Evolutionary conservation across 30 jellyfish, hydroid and myxozoan species (phyloP).

Genomic region (Aurelia aurita): DNA sequence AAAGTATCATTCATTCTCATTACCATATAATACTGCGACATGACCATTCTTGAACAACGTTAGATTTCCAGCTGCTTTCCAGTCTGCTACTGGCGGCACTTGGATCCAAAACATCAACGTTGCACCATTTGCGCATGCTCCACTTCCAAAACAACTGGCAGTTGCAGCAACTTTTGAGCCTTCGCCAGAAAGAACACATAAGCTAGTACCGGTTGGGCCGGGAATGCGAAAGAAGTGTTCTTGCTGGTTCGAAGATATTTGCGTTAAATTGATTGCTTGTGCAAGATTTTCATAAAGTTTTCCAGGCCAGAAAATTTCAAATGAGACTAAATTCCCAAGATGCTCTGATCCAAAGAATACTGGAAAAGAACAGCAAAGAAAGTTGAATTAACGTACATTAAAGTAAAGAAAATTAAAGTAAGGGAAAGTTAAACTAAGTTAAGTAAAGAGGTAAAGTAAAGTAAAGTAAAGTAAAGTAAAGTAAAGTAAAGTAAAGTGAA

Average conservation of each 20-base stretch:
- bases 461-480: too few species aligned
- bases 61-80: slow-evolving; percentile 37
- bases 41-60: slow-evolving; percentile 30
- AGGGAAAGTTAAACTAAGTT: too few species aligned
- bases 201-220: slow-evolving; percentile 43
- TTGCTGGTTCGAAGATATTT: background rate
- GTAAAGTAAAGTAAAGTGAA: too few species aligned
- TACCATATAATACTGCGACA: slow-evolving; percentile 30
- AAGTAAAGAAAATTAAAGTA: too few species aligned
- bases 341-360: background rate
- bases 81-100: slow-evolving; percentile 45
- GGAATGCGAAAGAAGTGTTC: background rate
- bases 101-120: slow-evolving; percentile 45
- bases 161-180: background rate
- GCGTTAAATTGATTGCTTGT: background rate
- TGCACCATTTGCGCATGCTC: slow-evolving; percentile 11
- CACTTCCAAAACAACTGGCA: background rate
- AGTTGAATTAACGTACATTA: too few species aligned
- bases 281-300: background rate
- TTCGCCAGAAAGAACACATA: background rate
- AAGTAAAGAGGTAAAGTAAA: too few species aligned
- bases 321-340: background rate
- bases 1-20: too few species aligned
- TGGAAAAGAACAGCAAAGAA: background rate
- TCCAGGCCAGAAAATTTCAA: background rate